Evolutionary conservation across 2,797 vertebrate genomes (phyloP), one percentile per base, ranked within the genome.

Genomic region (Halcyon leucocephala): DNA sequence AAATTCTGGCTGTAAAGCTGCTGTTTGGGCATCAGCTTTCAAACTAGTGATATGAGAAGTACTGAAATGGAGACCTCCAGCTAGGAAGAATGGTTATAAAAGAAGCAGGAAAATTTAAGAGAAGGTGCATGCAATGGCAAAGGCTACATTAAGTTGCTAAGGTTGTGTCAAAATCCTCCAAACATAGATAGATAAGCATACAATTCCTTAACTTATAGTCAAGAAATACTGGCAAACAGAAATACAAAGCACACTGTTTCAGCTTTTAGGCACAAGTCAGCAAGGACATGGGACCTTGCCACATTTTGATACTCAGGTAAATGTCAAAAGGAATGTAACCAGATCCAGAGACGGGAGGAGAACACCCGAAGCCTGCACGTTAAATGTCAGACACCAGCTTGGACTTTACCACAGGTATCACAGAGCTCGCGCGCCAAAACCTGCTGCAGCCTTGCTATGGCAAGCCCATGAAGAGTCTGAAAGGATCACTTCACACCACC

Each of bases 361-460:
- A 93, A 95, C 93, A 82, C 37, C 51, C 12, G 4, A 83, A 84
- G 67, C 82, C 67, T 5, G 4, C 62, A 71, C 24, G 28, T 73
- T 97, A 95, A 95, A 93, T 97, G 97, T 94, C 96, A 95, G 77
- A 82, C 86, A 92, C 16, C 86, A 93, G 88, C 86, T 95, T 28
- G 51, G 80, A 39, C 60, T 62, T 67, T 1, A 94, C 86, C 69
- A 64, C 19, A 28, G 51, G 79, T 91, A 77, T 74, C 86, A 51
- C 57, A 41, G 83, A 83, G 90, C 29, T 60, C 86, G 80, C 31
- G 37, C 3, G 51, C 65, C 12, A 35, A 89, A 70, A 46, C 7
- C 11, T 33, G 48, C 42, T 54, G 67, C 88, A 89, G 89, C 41
- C 52, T 66, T 8, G 3, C 20, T 5, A 3, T 3, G 13, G 31